Percentiles rank a stretch among this genome's conserved stretches.
phyloP scores from a whole-genome alignment of 2,113 vertebrate genomes.

The Caranx ignobilis region DNA sequence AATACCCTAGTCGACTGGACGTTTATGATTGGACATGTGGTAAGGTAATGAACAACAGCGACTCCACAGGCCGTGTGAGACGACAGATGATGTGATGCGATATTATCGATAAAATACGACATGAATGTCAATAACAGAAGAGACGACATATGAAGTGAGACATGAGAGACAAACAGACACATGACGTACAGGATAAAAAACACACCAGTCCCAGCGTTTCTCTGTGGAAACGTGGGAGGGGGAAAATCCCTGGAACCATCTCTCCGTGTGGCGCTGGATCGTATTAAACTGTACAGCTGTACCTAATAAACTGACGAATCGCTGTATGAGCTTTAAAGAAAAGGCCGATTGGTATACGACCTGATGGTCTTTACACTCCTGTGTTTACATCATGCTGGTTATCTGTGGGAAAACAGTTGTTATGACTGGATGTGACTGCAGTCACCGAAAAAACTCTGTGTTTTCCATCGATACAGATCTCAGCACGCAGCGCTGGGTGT shows the following conservation, averaged over 20 bases:
- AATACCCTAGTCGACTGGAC: background rate
- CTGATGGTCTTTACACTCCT: constrained; percentile 21
- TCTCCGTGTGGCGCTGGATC: constrained; percentile 18
- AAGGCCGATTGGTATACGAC: constrained; percentile 30
- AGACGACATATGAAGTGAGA: background rate
- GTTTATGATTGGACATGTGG: constrained; percentile 6
- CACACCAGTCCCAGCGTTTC: background rate
- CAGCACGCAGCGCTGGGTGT: constrained; percentile 6
- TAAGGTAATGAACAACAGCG: background rate
- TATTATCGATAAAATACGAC: background rate
- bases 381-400: constrained; percentile 14
- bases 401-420: background rate
- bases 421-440: constrained; percentile 32
- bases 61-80: background rate
- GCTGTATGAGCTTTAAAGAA: constrained; percentile 33
- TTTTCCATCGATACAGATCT: constrained; percentile 6
- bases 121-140: background rate
- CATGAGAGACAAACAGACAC: background rate
- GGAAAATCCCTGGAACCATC: constrained; percentile 11
- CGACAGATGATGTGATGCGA: background rate
- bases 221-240: background rate
- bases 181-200: background rate
- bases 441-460: constrained; percentile 15
- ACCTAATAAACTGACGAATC: constrained; percentile 42
- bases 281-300: constrained; percentile 43